Conservation (phyloP, 2,888 invertebrate species). For the Mycogona germanica region DNA sequence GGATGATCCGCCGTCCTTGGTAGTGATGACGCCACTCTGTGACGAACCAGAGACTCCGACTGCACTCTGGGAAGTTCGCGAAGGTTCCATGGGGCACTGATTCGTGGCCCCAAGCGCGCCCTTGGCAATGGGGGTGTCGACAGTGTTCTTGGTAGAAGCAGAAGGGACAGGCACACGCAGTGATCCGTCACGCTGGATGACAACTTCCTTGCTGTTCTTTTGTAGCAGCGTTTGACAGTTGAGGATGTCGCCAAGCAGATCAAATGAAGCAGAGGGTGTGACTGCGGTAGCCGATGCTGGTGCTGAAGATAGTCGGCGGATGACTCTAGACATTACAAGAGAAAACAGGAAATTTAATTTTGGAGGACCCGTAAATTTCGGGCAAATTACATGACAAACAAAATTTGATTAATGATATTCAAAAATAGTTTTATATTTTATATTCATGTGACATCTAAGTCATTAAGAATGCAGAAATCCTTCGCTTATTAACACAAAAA, state of each 20-base stretch:
- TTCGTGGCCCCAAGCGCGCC: neutral
- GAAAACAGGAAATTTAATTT: neutral
- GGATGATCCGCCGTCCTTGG: neutral
- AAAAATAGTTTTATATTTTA: too few relatives aligned
- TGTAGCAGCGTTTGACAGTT: conserved; percentile 31
- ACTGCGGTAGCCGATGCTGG: neutral
- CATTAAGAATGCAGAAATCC: too few relatives aligned
- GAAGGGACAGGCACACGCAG: too few relatives aligned
- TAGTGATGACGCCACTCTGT: neutral
- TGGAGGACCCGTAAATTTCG: too few relatives aligned
- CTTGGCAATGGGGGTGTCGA: conserved; percentile 19
- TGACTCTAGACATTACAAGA: neutral
- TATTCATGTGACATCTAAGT: too few relatives aligned
- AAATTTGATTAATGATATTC: too few relatives aligned
- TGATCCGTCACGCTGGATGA: conserved; percentile 34
- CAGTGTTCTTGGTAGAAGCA: too few relatives aligned
- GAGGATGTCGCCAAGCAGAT: conserved; percentile 35
- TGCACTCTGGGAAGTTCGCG: neutral
- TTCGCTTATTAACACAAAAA: too few relatives aligned
- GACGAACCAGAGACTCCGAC: neutral
- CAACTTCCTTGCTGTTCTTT: conserved; percentile 30
- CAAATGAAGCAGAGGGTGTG: conserved; percentile 23
- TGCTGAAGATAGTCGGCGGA: conserved; percentile 13
- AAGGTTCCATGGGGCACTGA: conserved; percentile 11
- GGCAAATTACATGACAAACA: too few relatives aligned